Evolutionary conservation across 2,113 vertebrate species (phyloP).

Genomic region (Erythrolamprus reginae): DNA sequence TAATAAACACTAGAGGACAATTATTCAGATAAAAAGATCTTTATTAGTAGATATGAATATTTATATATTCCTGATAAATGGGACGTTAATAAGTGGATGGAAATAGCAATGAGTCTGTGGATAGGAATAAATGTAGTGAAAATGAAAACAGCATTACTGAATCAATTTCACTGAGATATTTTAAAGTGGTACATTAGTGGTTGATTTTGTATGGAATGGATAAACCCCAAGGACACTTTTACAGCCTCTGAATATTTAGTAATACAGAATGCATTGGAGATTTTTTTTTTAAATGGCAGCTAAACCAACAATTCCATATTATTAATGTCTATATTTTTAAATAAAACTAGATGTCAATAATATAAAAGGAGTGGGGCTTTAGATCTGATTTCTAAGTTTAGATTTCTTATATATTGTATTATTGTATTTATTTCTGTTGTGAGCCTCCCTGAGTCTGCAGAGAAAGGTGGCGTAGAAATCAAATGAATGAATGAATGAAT

Average conservation of each 20-base stretch:
- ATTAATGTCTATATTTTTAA: neutral
- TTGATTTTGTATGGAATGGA: neutral
- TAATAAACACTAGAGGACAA: neutral
- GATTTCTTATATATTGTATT: too few species aligned
- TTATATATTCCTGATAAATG: neutral
- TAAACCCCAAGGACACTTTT: neutral
- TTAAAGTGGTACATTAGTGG: neutral
- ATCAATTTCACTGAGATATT: neutral
- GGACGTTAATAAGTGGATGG: neutral
- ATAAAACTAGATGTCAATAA: neutral
- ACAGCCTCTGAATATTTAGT: neutral
- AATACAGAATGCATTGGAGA: neutral
- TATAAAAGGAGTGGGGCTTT: neutral
- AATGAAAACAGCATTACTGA: neutral
- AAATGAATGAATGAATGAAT: too few species aligned
- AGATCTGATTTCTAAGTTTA: too few species aligned
- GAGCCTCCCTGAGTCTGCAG: too few species aligned
- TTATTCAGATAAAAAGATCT: neutral
- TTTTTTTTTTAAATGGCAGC: neutral
- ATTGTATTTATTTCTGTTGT: too few species aligned
- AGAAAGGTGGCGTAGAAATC: too few species aligned
- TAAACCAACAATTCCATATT: neutral
- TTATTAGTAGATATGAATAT: neutral
- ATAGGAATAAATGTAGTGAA: neutral
- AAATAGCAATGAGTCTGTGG: neutral